A percentile compares a stretch with the other conserved stretches of the same genome.
Conservation (phyloP, 2,888 invertebrate genomes). For the Caenorhabditis sp. region DNA sequence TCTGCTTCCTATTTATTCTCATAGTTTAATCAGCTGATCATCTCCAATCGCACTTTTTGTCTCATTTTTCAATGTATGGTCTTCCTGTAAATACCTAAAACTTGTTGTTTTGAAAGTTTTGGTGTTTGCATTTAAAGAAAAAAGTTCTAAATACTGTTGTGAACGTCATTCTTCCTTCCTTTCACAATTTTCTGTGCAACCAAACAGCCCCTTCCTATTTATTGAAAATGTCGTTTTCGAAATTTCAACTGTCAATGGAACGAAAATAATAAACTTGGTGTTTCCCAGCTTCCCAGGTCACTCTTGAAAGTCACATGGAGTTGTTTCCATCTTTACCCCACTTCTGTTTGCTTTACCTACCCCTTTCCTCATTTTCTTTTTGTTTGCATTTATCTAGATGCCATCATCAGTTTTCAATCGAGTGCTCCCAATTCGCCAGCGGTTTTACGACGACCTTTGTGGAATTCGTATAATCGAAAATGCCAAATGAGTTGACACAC, state of each 20-base stretch:
- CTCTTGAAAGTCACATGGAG: slow-evolving; percentile 31
- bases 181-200: background rate
- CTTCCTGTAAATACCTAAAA: slow-evolving; percentile 13
- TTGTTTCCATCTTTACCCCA: slow-evolving; percentile 53
- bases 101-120: slow-evolving; percentile 32
- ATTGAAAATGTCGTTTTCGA: no score
- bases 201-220: background rate
- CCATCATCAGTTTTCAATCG: slow-evolving; percentile 47
- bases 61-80: background rate
- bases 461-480: slow-evolving; percentile 12
- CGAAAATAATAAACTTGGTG: background rate
- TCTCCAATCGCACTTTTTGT: background rate
- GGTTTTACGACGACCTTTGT: slow-evolving; percentile 1
- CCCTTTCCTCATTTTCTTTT: slow-evolving; percentile 40
- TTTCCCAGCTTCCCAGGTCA: background rate
- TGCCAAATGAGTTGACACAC: slow-evolving; percentile 19
- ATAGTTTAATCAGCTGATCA: slow-evolving; percentile 46
- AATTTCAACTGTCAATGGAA: background rate
- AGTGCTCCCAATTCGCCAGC: slow-evolving; percentile 24
- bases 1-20: slow-evolving; percentile 32
- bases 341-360: slow-evolving; percentile 53
- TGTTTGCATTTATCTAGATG: slow-evolving; percentile 57
- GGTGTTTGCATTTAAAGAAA: slow-evolving; percentile 32
- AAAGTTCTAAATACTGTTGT: slow-evolving; percentile 8
- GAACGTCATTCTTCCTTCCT: slow-evolving; percentile 45